Evolutionary conservation across 2,113 vertebrate genomes (phyloP).

Genomic region (cattle (Bos taurus)): ARS-UCD2.0 NC_037334.1:58085001-58085500

Average conservation of each 20-base stretch:
- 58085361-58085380: no score
- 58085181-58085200: not conserved
- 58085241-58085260: no score
- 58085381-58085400: not conserved
- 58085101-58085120: not conserved
- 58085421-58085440: not conserved
- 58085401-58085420: not conserved
- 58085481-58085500: not conserved
- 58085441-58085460: not conserved
- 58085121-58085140: not conserved
- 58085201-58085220: not conserved
- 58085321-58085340: no score
- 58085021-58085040: not conserved
- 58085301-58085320: no score
- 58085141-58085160: not conserved
- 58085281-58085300: no score
- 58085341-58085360: no score
- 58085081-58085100: not conserved
- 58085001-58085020: not conserved
- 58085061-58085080: not conserved
- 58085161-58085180: not conserved
- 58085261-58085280: no score
- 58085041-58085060: not conserved
- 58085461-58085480: not conserved
- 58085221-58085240: not conserved